phyloP scores from a whole-genome alignment of 2,797 vertebrate genomes.

The Petrocephalus sullivani region DNA sequence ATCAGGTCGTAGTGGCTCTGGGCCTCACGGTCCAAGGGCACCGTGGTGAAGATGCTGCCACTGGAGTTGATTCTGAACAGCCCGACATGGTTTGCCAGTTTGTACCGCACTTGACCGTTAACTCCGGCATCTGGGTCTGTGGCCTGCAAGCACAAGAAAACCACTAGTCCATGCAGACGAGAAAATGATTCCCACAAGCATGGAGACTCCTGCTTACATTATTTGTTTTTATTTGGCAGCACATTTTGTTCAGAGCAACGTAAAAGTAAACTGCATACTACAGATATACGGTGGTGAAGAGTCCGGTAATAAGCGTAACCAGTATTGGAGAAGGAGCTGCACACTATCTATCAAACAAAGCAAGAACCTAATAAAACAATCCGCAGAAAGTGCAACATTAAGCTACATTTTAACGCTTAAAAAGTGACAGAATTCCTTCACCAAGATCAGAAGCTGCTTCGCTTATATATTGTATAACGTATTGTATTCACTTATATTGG shows the following conservation, averaged over 20 bases:
- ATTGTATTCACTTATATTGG: background rate
- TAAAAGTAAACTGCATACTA: background rate
- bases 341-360: background rate
- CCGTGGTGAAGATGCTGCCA: constrained; percentile 76
- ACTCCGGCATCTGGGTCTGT: constrained; percentile 82
- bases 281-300: background rate
- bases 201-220: background rate
- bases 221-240: background rate
- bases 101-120: constrained; percentile 84
- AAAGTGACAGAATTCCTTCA: background rate
- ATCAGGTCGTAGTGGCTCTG: constrained; percentile 76
- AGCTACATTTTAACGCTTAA: background rate
- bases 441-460: background rate
- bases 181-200: background rate
- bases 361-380: background rate
- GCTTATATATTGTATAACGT: background rate
- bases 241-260: background rate
- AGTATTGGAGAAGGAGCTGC: background rate
- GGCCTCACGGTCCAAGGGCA: constrained; percentile 80
- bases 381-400: background rate
- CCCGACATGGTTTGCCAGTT: constrained; percentile 75
- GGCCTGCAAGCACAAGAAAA: constrained; percentile 62
- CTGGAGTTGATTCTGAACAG: constrained; percentile 84
- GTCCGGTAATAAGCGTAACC: background rate
- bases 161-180: background rate